These are phyloP conservation scores for Geopemphigus sp. DNA, from an alignment of 1,140 invertebrate species.

Conservation along the genomic window DNA sequence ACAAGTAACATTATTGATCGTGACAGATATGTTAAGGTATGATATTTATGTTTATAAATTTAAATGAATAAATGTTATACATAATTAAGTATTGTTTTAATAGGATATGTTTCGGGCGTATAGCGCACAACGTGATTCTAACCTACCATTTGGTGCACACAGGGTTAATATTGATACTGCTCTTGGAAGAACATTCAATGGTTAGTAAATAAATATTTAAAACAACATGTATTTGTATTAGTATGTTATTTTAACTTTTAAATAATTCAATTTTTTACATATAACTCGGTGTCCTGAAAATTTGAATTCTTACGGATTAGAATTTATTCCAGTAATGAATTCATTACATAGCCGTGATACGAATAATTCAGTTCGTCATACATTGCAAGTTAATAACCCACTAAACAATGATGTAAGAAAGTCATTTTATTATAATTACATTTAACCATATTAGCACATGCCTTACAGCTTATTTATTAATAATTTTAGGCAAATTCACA, in stretches of 20 bases:
- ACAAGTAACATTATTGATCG: constrained; percentile 85
- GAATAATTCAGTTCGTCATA: constrained; percentile 34
- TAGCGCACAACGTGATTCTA: no score
- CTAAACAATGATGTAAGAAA: constrained; percentile 20
- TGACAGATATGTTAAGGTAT: constrained; percentile 76
- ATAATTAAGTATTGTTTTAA: background rate
- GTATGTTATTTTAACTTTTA: background rate
- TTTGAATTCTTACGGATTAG: constrained; percentile 22
- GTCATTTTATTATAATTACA: background rate
- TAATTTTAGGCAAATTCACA: constrained; percentile 4
- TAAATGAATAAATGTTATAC: background rate
- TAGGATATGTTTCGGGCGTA: no score
- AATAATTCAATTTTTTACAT: background rate
- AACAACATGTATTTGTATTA: background rate
- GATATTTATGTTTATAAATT: no score
- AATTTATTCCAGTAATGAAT: constrained; percentile 39
- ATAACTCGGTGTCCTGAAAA: constrained; percentile 31
- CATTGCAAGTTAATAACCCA: constrained; percentile 28
- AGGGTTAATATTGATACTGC: no score
- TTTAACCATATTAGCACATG: no score
- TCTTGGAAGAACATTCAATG: constrained; percentile 64
- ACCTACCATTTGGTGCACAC: no score
- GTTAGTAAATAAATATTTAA: background rate
- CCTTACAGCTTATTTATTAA: background rate
- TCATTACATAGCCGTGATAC: constrained; percentile 12